Conservation (phyloP, 2,113 vertebrate species). For the Kobus ellipsiprymnus region DNA sequence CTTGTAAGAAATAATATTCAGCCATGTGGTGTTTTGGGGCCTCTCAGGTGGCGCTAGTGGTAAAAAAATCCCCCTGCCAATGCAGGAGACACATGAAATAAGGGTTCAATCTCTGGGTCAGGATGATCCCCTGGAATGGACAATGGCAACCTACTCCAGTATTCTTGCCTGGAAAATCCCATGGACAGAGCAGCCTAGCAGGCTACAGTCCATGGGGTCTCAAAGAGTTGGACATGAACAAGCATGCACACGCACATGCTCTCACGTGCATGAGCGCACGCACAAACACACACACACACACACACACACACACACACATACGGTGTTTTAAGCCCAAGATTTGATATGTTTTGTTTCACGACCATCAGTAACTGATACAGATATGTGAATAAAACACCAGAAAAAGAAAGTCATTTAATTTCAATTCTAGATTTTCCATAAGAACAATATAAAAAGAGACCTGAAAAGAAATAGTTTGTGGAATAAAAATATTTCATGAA, state of each 20-base stretch:
- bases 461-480: background rate
- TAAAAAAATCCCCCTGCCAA: background rate
- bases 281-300: too few relatives aligned
- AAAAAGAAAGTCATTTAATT: background rate
- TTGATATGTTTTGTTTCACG: background rate
- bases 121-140: background rate
- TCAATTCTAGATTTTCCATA: background rate
- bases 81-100: background rate
- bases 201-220: background rate
- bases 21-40: background rate
- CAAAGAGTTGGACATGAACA: background rate
- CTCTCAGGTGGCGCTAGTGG: background rate
- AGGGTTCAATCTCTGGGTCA: background rate
- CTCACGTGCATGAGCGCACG: rapidly evolving
- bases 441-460: background rate
- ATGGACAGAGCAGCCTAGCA: background rate
- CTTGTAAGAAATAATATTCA: background rate
- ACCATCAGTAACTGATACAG: background rate
- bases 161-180: background rate
- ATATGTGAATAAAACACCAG: background rate
- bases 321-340: background rate
- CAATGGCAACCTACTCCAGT: background rate
- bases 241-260: rapidly evolving
- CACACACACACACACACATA: background rate
- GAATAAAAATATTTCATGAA: background rate